Percentiles rank a stretch among this genome's conserved stretches.
Conservation (phyloP, 2,888 invertebrate genomes). For the Leucophenga maculata region DNA sequence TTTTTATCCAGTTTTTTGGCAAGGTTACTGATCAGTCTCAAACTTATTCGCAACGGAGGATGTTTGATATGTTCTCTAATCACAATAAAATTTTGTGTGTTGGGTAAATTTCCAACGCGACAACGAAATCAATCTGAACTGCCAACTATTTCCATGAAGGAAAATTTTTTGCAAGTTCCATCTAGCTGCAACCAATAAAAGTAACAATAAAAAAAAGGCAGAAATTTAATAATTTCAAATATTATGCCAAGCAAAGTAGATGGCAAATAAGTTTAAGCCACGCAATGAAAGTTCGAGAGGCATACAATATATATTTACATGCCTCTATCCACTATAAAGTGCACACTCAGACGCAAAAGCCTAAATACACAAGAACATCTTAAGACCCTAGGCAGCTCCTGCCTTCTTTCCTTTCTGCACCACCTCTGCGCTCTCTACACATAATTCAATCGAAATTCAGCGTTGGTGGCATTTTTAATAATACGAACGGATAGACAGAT, state of each 20-base stretch:
- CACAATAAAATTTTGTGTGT: too few species aligned
- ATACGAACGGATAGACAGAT: neutral
- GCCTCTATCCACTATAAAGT: neutral
- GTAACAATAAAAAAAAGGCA: neutral
- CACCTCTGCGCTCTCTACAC: slow-evolving; percentile 9
- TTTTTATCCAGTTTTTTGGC: too few species aligned
- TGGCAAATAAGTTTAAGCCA: neutral
- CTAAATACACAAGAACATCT: neutral
- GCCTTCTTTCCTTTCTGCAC: too few species aligned
- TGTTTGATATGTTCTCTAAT: too few species aligned
- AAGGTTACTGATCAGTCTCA: too few species aligned
- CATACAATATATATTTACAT: neutral
- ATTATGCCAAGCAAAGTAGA: slow-evolving; percentile 6
- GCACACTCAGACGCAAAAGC: slow-evolving; percentile 6
- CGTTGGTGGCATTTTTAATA: slow-evolving; percentile 58
- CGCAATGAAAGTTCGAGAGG: neutral
- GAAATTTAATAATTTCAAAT: slow-evolving; percentile 9
- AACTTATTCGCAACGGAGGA: too few species aligned
- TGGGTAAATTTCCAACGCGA: too few species aligned
- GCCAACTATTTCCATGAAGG: too few species aligned
- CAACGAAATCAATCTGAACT: too few species aligned
- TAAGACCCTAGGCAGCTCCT: too few species aligned
- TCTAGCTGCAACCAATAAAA: neutral
- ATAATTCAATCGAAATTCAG: slow-evolving; percentile 42
- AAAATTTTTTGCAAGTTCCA: neutral